Evolutionary conservation across 1,140 invertebrate genomes (phyloP), one percentile per base, ranked within the genome.

Genomic region (Trachymyrmex cornetzi): DNA sequence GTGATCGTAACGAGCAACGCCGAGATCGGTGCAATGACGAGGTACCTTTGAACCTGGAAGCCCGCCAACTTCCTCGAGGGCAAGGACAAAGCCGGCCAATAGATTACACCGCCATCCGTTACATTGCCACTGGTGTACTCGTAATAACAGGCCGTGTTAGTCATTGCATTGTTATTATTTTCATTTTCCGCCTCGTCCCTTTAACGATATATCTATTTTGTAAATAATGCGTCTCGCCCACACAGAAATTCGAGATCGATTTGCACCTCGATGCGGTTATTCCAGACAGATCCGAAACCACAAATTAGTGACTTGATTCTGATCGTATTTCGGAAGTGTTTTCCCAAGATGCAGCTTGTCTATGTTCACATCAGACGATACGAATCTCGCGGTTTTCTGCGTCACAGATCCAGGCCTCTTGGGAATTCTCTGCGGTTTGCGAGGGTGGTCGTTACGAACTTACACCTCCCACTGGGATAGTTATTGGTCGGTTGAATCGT

Each of bases 31-130:
- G 44, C 5, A 24, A 50, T 16, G 19, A 63, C 71, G 50, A 27
- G 53, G 34, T 90, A 81, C 77, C 86, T 90, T 90, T 81, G 77
- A 88, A 50, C 59, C 89, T 91, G 89, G 89, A 91, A 90, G 12
- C 87, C 48, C 86, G 89, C 89, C 87, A 91, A 90, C 34, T 90
- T 84, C 16, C 55, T 91, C 87, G 81, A 91, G 89, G 86, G 77
- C 87, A 91, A 91, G 89, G 89, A 87, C 89, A 90, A 50, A 55
- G 34, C 38, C 34, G 12, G 63, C 67, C 44, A 72, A 77, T 88
- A 77, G 44, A 77, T 87, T 79, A 82, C 71, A 61, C 44, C 75
- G 27, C 5, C 24, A 50, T 66, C 77, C 53, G 66, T 59, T 79
- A 48, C 11, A 27, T 44, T 38, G 12, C 55, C 19, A 66, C 24